phyloP scores from a whole-genome alignment of 2,113 vertebrate genomes.

The Eulemur macaco region DNA sequence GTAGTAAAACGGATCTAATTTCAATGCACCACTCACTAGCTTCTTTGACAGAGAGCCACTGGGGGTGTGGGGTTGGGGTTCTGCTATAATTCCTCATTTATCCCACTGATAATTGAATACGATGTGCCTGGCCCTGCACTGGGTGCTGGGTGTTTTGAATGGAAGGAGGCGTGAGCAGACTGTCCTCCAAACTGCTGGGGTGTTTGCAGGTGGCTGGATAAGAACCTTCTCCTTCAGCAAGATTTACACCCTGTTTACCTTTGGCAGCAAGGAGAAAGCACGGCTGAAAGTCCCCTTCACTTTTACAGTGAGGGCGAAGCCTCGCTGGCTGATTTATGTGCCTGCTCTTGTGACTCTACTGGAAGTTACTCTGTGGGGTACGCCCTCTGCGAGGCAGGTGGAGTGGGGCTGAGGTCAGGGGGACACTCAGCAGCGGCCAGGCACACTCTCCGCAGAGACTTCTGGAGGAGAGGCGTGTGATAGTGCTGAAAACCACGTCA shows the following conservation, averaged over 20 bases:
- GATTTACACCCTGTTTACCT: constrained; percentile 54
- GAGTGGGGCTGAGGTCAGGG: not conserved
- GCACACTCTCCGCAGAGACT: not conserved
- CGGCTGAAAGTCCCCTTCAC: not conserved
- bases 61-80: not conserved
- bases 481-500: not conserved
- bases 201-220: not conserved
- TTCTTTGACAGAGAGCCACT: not conserved
- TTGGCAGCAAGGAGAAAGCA: not conserved
- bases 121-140: not conserved
- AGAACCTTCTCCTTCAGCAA: constrained; percentile 48
- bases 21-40: not conserved
- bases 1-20: not conserved
- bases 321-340: constrained; percentile 51
- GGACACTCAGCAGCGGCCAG: not conserved
- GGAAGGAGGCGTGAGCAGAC: not conserved
- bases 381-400: not conserved
- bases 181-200: constrained; percentile 2
- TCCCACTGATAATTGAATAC: not conserved
- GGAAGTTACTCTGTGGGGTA: not conserved
- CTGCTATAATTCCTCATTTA: not conserved
- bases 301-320: not conserved
- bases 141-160: not conserved
- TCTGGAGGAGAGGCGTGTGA: not conserved
- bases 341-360: fast-evolving